Conservation (phyloP, 1,140 invertebrate genomes). For the Drosophila sproati region DNA sequence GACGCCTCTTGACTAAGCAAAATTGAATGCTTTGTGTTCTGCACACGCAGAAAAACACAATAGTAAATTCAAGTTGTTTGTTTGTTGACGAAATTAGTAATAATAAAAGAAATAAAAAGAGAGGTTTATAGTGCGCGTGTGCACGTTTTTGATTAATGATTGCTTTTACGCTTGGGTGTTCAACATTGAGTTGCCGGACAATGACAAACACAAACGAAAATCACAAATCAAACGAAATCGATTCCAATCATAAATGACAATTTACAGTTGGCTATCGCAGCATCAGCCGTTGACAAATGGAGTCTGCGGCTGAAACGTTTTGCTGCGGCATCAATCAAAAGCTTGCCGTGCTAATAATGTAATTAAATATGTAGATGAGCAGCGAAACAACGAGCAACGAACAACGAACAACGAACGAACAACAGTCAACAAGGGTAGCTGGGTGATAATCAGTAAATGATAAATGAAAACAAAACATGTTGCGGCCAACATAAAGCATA, state of each 20-base stretch:
- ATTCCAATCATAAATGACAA: slow-evolving; percentile 38
- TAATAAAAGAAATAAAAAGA: slow-evolving; percentile 38
- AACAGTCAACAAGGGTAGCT: slow-evolving; percentile 56
- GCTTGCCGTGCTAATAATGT: slow-evolving; percentile 74
- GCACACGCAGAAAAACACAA: slow-evolving; percentile 55
- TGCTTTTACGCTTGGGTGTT: slow-evolving; percentile 62
- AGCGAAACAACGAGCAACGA: slow-evolving; percentile 28
- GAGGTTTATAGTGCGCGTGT: slow-evolving; percentile 77
- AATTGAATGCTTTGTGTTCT: slow-evolving; percentile 58
- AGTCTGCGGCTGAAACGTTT: slow-evolving; percentile 63
- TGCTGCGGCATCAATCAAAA: slow-evolving; percentile 79
- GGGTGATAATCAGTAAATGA: slow-evolving; percentile 81
- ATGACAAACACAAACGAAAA: slow-evolving; percentile 2
- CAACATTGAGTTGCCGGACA: slow-evolving; percentile 24
- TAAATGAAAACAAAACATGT: slow-evolving; percentile 77
- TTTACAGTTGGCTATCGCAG: slow-evolving; percentile 8
- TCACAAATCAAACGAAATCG: slow-evolving; percentile 6
- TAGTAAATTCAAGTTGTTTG: slow-evolving; percentile 35
- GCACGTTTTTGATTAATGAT: slow-evolving; percentile 75
- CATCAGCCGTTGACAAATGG: slow-evolving; percentile 19
- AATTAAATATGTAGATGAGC: slow-evolving; percentile 76
- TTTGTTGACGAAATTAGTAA: slow-evolving; percentile 34
- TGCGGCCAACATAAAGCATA: slow-evolving; percentile 65
- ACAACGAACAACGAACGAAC: slow-evolving; percentile 4
- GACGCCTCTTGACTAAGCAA: slow-evolving; percentile 25